phyloP scores from a whole-genome alignment of 1,140 invertebrate species.

The Heliconius himera region DNA sequence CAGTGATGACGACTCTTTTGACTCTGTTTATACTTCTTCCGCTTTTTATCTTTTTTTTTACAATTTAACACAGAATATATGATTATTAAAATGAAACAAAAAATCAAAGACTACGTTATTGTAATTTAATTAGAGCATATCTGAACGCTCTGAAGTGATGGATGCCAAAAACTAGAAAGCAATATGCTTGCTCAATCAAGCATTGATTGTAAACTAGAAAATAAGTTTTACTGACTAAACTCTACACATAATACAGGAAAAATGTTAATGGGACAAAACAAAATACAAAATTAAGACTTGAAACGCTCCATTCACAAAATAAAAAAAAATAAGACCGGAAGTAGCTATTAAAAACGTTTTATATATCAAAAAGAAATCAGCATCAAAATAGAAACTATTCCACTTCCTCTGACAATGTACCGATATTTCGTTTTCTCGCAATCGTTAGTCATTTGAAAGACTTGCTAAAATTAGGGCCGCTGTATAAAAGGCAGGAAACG shows the following conservation, averaged over 20 bases:
- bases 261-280: no score
- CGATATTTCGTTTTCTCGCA: conserved; percentile 25
- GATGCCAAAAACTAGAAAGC: no score
- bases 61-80: background rate
- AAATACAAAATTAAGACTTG: background rate
- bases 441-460: conserved; percentile 29
- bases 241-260: background rate
- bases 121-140: no score
- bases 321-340: background rate
- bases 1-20: conserved; percentile 32
- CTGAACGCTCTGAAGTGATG: no score
- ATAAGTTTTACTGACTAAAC: background rate
- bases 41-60: background rate
- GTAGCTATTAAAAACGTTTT: background rate
- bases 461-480: conserved; percentile 43
- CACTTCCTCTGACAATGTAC: conserved; percentile 3
- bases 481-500: conserved; percentile 50
- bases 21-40: background rate
- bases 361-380: background rate
- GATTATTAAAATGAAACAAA: no score
- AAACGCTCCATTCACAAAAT: background rate
- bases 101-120: no score
- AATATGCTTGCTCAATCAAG: no score
- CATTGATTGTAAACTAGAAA: no score
- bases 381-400: conserved; percentile 9